Evolutionary conservation across 2,888 invertebrate genomes (phyloP), one percentile per base, ranked within the genome.

Genomic region (Oxystoma pomonae): DNA sequence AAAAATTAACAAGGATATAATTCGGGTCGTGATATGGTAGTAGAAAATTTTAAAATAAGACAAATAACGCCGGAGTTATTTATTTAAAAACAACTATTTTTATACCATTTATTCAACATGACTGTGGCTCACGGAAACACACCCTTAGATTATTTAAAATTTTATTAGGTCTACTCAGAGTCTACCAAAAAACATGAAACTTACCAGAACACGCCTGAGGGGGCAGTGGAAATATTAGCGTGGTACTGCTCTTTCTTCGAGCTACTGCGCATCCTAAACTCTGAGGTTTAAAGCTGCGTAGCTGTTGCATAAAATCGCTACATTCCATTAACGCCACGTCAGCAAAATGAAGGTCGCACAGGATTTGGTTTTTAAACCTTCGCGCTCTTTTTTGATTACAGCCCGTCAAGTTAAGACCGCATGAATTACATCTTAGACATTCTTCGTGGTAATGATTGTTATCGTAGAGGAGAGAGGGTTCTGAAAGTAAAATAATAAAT

Each of bases 381-480:
- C 81, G 72, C 16, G 81, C 81, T 56, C 81, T 77, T 74, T 81
- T 81, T 84, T 91, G 92, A 81, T 94, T 94, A 75, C 92, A 92
- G 72, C 95, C 95, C 73, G 94, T 94, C 78, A 96, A 87, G 84
- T 95, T 94, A 82, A 94, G 84, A 77, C 94, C 94, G 81, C 96
- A 96, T 77, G 94, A 94, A 85, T 95, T 94, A 90, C 96, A 96
- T 77, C 93, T 91, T 77, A 96, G 89, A 85, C 96, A 96, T 89
- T 96, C 96, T 86, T 96, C 95, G 89, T 96, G 96, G 83, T 95
- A 96, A 81, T 94, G 93, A 81, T 94, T 93, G 87, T 95, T 95
- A 84, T 95, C 94, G 83, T 95, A 95, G 74, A 94, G 81, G 72
- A 93, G 93, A 68, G 94, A 92, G 71, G 94, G 94, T 81, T 95